Percentiles rank a stretch among this genome's conserved stretches.
phyloP scores from a whole-genome alignment of 2,888 invertebrate species.

The Cylindroiulus punctatus region DNA sequence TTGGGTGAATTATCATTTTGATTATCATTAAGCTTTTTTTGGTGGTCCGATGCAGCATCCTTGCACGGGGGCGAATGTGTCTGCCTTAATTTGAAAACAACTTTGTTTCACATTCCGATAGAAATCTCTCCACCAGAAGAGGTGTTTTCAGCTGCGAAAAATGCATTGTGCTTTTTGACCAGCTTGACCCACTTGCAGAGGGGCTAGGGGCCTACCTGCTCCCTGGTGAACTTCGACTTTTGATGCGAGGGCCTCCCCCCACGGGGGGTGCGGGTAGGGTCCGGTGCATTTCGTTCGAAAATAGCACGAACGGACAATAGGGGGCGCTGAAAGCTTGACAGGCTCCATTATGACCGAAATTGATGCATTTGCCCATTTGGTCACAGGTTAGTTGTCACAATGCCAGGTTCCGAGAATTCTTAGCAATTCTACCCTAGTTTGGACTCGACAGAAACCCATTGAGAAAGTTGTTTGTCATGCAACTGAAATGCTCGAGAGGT shows the following conservation, averaged over 20 bases:
- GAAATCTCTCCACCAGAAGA: background rate
- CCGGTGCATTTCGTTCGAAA: background rate
- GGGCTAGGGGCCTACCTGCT: too few species aligned
- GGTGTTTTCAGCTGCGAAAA: conserved; percentile 7
- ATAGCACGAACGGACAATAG: background rate
- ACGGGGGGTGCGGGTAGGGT: background rate
- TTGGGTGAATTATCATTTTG: background rate
- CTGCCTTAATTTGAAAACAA: conserved; percentile 34
- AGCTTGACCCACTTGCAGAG: background rate
- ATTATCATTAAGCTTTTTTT: background rate
- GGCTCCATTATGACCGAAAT: background rate
- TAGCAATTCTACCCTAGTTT: too few species aligned
- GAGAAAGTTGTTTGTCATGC: background rate
- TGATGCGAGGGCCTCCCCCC: background rate
- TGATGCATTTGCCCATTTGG: background rate
- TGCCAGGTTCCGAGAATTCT: too few species aligned
- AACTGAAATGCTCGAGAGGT: background rate
- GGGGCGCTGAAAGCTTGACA: background rate
- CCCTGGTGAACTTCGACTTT: conserved; percentile 15
- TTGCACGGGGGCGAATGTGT: conserved; percentile 25
- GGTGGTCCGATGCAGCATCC: background rate
- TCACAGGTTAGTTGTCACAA: background rate
- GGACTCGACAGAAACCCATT: too few species aligned
- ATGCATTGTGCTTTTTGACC: background rate
- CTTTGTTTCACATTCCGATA: conserved; percentile 26